Percentiles rank a stretch among this genome's conserved stretches.
phyloP scores from a whole-genome alignment of 2,888 invertebrate genomes.

The Carpatolechia fugitivella region DNA sequence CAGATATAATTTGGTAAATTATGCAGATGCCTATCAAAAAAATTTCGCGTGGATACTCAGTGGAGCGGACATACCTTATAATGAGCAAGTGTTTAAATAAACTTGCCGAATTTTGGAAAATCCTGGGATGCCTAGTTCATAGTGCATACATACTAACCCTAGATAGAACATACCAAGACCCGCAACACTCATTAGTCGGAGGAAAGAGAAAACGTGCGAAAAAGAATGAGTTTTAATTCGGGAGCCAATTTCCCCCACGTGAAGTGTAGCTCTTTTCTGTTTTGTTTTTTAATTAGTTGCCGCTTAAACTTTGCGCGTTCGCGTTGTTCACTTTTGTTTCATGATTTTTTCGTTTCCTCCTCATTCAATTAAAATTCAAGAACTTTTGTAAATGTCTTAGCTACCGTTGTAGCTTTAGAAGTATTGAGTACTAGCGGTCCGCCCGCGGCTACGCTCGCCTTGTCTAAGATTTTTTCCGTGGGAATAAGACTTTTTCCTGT shows the following conservation, averaged over 20 bases:
- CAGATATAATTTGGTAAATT: no score
- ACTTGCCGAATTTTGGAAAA: neutral
- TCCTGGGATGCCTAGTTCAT: no score
- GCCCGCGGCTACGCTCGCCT: no score
- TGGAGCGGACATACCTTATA: no score
- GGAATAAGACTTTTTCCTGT: no score
- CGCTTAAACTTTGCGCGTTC: constrained; percentile 62
- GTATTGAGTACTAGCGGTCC: no score
- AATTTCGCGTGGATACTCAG: no score
- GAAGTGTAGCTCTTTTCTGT: constrained; percentile 51
- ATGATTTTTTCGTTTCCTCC: constrained; percentile 35
- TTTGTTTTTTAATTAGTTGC: constrained; percentile 72
- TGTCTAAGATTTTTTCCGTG: no score
- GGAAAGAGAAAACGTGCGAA: constrained; percentile 64
- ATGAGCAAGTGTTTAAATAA: no score
- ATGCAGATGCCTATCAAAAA: no score
- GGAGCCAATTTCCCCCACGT: constrained; percentile 56
- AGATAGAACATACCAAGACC: constrained; percentile 50
- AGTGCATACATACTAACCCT: constrained; percentile 35
- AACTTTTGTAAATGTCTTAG: no score
- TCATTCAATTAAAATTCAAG: constrained; percentile 13
- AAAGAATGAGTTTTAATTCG: constrained; percentile 63
- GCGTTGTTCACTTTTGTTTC: constrained; percentile 46
- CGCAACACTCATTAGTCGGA: constrained; percentile 68
- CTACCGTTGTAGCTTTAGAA: no score